These are phyloP conservation scores for Ia io DNA, from an alignment of 2,113 vertebrate genomes.

Conservation along the genomic window DNA sequence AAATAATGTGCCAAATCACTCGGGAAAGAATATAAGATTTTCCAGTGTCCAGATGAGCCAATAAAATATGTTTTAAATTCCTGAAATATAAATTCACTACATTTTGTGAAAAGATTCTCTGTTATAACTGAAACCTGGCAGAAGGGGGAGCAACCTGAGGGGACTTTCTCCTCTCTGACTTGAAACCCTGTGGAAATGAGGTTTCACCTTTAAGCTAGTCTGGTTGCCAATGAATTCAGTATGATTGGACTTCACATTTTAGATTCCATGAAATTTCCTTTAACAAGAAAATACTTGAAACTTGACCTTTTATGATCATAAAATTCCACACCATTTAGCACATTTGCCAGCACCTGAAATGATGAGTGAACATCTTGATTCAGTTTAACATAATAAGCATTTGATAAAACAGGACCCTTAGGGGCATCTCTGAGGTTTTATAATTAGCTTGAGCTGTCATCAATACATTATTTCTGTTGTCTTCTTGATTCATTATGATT, in stretches of 20 bases:
- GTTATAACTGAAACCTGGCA: slow-evolving; percentile 76
- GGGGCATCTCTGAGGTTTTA: slow-evolving; percentile 10
- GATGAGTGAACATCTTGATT: slow-evolving; percentile 60
- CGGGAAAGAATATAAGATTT: slow-evolving; percentile 76
- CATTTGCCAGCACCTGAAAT: slow-evolving; percentile 51
- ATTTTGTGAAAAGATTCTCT: slow-evolving; percentile 82
- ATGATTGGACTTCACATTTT: slow-evolving; percentile 62
- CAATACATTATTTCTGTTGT: slow-evolving; percentile 5
- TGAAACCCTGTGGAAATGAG: slow-evolving; percentile 64
- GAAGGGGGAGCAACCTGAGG: slow-evolving; percentile 51
- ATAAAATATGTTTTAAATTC: slow-evolving; percentile 67
- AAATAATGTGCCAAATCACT: slow-evolving; percentile 71
- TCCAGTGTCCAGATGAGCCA: slow-evolving; percentile 77
- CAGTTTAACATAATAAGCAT: slow-evolving; percentile 27
- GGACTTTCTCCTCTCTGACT: slow-evolving; percentile 73
- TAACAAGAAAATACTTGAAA: slow-evolving; percentile 75
- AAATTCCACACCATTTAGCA: slow-evolving; percentile 54
- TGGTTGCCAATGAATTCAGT: slow-evolving; percentile 61
- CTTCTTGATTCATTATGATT: slow-evolving; percentile 5
- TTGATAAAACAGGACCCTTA: background rate
- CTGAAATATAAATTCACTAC: slow-evolving; percentile 73
- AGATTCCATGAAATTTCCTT: slow-evolving; percentile 57
- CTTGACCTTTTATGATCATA: slow-evolving; percentile 58
- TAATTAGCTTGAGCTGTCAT: slow-evolving; percentile 31
- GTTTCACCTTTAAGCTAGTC: slow-evolving; percentile 61